These are phyloP conservation scores for Drosophila asahinai DNA, from an alignment of 1,140 invertebrate species.

Conservation along the genomic window DNA sequence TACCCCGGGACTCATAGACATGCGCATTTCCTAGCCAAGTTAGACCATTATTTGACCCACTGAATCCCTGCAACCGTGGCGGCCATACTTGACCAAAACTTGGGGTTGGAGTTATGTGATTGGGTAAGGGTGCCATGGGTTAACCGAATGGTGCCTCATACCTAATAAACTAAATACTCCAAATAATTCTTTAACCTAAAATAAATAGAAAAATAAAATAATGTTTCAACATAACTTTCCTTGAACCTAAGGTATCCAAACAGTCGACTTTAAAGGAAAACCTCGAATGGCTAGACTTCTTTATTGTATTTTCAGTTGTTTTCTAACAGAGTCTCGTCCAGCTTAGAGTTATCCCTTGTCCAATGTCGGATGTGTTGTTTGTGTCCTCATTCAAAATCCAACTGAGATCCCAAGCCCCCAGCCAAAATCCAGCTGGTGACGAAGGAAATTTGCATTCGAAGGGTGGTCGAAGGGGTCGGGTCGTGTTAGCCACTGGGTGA, in stretches of 20 bases:
- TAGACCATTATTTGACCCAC: slow-evolving; percentile 33
- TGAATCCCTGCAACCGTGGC: slow-evolving; percentile 14
- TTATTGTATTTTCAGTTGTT: background rate
- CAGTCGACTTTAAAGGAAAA: background rate
- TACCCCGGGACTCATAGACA: slow-evolving; percentile 16
- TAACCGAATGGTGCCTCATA: background rate
- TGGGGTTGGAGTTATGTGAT: slow-evolving; percentile 24
- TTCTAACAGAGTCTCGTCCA: background rate
- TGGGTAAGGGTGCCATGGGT: background rate
- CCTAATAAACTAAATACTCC: background rate
- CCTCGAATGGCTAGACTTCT: background rate
- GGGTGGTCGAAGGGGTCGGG: slow-evolving; percentile 8
- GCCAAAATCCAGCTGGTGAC: slow-evolving; percentile 37
- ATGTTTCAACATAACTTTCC: background rate
- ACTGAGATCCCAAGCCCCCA: background rate
- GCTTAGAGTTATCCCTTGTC: background rate
- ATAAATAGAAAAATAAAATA: too few species aligned
- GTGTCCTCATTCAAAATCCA: slow-evolving; percentile 18
- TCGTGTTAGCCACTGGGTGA: slow-evolving; percentile 79
- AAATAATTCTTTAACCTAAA: too few species aligned
- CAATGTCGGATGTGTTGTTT: slow-evolving; percentile 32
- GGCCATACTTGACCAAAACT: slow-evolving; percentile 40
- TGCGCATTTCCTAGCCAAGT: slow-evolving; percentile 16
- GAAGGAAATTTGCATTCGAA: slow-evolving; percentile 77
- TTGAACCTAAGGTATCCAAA: background rate